phyloP scores from a whole-genome alignment of 2,113 vertebrate genomes.

The Hydrochoerus hydrochaeris region DNA sequence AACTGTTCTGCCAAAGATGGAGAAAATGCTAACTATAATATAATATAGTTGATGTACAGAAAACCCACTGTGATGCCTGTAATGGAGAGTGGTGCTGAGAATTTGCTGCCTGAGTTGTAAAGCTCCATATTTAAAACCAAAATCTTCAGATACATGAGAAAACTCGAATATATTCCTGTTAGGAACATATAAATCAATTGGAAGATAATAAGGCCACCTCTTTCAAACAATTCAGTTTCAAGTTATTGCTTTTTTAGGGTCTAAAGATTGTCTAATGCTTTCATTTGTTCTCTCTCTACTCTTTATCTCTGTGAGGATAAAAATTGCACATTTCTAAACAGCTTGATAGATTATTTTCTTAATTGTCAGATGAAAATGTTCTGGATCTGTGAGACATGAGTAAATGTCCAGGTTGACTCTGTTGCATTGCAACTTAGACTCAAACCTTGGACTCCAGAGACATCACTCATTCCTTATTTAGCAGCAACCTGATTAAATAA shows the following conservation, averaged over 20 bases:
- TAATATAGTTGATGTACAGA: neutral
- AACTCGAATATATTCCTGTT: conserved; percentile 25
- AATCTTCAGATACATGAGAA: neutral
- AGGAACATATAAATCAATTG: neutral
- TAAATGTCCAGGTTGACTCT: neutral
- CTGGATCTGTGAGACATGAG: neutral
- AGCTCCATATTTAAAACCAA: neutral
- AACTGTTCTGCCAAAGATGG: neutral
- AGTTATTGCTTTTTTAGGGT: conserved; percentile 43
- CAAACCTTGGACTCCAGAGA: neutral
- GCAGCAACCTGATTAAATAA: conserved; percentile 41
- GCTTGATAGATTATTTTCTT: neutral
- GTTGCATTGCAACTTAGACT: neutral
- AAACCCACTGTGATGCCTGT: neutral
- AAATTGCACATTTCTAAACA: conserved; percentile 11
- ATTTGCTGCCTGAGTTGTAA: neutral
- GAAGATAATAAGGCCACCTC: neutral
- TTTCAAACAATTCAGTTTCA: conserved; percentile 43
- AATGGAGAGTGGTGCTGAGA: neutral
- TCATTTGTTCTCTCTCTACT: neutral
- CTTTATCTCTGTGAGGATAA: conserved; percentile 13
- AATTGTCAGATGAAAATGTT: conserved; percentile 24
- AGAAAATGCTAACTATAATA: neutral
- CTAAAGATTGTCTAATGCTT: neutral
- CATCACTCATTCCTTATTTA: neutral